Conservation (phyloP, 2,113 vertebrate genomes). For the sheep (Ovis aries) region ARS-UI_Ramb_v3.0 NC_056068.1:28161001-28161500, state of each 20-base stretch:
- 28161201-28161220: neutral
- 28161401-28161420: neutral
- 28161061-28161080: neutral
- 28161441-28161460: neutral
- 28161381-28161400: neutral
- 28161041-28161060: neutral
- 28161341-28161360: neutral
- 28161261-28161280: neutral
- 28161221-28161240: neutral
- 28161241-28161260: neutral
- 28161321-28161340: neutral
- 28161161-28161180: slow-evolving; percentile 33
- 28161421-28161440: neutral
- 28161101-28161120: slow-evolving; percentile 24
- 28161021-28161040: neutral
- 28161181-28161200: neutral
- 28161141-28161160: neutral
- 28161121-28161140: neutral
- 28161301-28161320: neutral
- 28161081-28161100: neutral
- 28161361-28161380: neutral
- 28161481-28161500: neutral
- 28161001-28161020: neutral
- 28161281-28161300: neutral
- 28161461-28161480: neutral